These are phyloP conservation scores for Dicrurus megarhynchus DNA, from an alignment of 2,113 vertebrate species.

Conservation along the genomic window DNA sequence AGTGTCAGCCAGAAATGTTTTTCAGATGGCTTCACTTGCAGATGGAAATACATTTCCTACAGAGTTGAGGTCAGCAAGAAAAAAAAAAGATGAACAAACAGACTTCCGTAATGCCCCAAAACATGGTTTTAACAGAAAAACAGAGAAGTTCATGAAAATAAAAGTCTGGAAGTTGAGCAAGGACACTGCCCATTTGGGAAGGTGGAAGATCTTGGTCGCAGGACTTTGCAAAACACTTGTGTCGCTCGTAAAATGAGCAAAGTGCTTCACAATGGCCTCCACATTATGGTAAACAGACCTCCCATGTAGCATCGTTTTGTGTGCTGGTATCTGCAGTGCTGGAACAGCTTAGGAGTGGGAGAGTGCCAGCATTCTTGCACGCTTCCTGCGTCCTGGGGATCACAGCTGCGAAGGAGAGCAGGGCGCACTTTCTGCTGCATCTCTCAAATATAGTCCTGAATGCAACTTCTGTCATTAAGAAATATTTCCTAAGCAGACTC, in stretches of 20 bases:
- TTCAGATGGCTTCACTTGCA: not conserved
- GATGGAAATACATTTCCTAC: not conserved
- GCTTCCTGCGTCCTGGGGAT: not conserved
- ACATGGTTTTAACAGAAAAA: not conserved
- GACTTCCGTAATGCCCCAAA: not conserved
- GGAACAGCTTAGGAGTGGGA: not conserved
- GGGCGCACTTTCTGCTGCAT: not conserved
- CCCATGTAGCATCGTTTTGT: not conserved
- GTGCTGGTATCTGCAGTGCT: not conserved
- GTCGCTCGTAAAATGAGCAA: not conserved
- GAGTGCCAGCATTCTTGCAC: not conserved
- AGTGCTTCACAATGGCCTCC: not conserved
- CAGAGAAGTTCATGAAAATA: not conserved
- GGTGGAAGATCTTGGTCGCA: not conserved
- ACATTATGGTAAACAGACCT: slow-evolving; percentile 30
- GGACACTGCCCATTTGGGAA: not conserved
- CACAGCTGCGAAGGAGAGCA: not conserved
- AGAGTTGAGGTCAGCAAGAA: not conserved
- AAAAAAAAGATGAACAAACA: not conserved
- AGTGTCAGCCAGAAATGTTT: not conserved
- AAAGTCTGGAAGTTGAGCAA: not conserved
- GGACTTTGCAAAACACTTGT: not conserved
- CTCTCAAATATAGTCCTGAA: slow-evolving; percentile 48
- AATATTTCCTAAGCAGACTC: slow-evolving; percentile 63
- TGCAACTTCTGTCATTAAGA: slow-evolving; percentile 47